Evolutionary conservation across 2,113 vertebrate species (phyloP).

Genomic region (Anas platyrhynchos): DNA sequence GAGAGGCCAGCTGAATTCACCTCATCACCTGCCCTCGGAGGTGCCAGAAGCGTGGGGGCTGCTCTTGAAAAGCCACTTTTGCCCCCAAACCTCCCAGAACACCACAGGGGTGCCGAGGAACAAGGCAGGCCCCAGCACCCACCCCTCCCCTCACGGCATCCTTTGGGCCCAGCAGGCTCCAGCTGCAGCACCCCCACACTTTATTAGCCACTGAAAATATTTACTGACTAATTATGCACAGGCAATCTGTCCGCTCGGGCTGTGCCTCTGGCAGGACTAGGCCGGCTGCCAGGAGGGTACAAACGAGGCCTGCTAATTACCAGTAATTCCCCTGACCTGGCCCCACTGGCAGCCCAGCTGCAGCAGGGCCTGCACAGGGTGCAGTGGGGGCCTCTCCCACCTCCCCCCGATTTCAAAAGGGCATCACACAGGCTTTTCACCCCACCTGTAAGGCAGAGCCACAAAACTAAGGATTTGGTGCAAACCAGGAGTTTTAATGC

Average conservation of each 20-base stretch:
- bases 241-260: constrained; percentile 34
- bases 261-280: constrained; percentile 1
- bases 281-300: constrained; percentile 8
- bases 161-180: neutral
- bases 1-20: neutral
- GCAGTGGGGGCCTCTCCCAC: too few relatives aligned
- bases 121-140: fast-evolving
- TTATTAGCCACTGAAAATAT: constrained; percentile 31
- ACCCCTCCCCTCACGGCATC: neutral
- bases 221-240: constrained; percentile 48
- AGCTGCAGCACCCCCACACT: neutral
- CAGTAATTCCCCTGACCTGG: neutral
- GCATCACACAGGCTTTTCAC: neutral
- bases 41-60: neutral
- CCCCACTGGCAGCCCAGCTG: neutral
- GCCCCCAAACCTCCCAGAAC: neutral
- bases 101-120: neutral
- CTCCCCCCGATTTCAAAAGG: neutral
- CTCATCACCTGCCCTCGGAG: neutral
- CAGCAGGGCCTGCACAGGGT: neutral
- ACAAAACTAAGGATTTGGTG: neutral
- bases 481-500: neutral
- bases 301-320: constrained; percentile 37
- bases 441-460: neutral
- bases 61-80: neutral